Conservation (phyloP, 2,113 vertebrate species). For the Neoarius graeffei region DNA sequence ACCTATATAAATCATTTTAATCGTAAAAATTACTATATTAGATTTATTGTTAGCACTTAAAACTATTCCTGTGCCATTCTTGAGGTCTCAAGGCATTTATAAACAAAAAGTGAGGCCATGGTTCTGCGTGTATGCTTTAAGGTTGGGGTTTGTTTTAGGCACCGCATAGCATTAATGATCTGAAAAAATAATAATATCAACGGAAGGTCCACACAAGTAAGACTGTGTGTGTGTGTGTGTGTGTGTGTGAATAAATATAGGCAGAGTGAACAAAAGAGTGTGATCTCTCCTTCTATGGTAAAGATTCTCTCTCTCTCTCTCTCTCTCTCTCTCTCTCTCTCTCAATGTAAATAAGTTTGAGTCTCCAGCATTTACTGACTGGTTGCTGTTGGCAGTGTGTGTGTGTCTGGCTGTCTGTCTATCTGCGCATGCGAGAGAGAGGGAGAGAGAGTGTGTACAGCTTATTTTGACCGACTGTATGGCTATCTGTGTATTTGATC, state of each 20-base stretch:
- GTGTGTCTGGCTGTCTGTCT: slow-evolving; percentile 26
- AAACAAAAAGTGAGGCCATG: too few relatives aligned
- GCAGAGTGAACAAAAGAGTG: neutral
- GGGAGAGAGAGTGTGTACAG: neutral
- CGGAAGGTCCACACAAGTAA: neutral
- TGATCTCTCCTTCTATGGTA: neutral
- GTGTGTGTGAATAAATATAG: neutral
- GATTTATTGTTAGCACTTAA: too few relatives aligned
- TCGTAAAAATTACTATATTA: too few relatives aligned
- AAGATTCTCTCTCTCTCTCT: slow-evolving; percentile 15
- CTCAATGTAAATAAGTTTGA: slow-evolving; percentile 46
- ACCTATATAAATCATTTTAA: too few relatives aligned
- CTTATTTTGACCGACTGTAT: neutral
- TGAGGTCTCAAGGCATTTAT: too few relatives aligned
- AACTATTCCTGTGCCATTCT: too few relatives aligned
- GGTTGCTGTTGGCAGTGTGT: neutral
- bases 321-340: slow-evolving; percentile 24
- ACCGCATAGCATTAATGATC: neutral
- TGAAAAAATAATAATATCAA: neutral
- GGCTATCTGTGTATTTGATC: slow-evolving; percentile 12
- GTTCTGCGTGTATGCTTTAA: neutral
- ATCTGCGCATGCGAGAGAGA: neutral
- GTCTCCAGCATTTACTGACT: neutral
- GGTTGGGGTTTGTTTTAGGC: neutral
- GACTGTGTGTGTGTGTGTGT: neutral